Evolutionary conservation across 2,113 vertebrate genomes (phyloP).

Genomic region (Hydrochoerus hydrochaeris): DNA sequence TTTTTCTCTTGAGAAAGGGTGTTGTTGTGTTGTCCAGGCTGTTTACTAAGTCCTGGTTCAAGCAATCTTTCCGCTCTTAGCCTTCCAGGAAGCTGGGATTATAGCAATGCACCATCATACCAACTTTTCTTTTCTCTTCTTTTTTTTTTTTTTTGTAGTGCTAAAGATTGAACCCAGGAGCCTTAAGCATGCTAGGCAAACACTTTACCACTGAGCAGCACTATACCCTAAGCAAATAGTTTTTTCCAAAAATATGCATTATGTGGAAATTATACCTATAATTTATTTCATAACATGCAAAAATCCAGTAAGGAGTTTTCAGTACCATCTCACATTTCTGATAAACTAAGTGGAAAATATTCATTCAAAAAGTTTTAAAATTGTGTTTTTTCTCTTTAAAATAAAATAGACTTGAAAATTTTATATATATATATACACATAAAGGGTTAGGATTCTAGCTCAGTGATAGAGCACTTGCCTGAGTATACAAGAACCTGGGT

Average conservation of each 20-base stretch:
- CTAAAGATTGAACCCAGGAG: background rate
- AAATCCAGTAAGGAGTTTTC: slow-evolving; percentile 10
- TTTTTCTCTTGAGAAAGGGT: background rate
- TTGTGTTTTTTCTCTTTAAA: no score
- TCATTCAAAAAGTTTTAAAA: background rate
- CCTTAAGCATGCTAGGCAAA: background rate
- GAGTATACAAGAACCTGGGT: background rate
- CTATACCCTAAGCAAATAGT: background rate
- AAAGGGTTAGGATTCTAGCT: background rate
- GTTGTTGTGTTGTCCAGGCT: background rate
- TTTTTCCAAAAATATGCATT: background rate
- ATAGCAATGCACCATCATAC: background rate
- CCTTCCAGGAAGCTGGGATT: background rate
- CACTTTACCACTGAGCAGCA: background rate
- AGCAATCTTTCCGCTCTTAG: no score
- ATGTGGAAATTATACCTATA: background rate
- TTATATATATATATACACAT: no score
- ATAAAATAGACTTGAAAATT: no score
- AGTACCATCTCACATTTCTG: background rate
- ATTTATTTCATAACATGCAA: background rate
- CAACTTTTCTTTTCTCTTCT: no score
- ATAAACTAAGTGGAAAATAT: background rate
- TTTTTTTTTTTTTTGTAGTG: background rate
- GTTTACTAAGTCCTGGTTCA: background rate
- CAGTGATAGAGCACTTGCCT: background rate